phyloP scores from a whole-genome alignment of 2,888 invertebrate genomes.

The Lasioglossum malachurum region DNA sequence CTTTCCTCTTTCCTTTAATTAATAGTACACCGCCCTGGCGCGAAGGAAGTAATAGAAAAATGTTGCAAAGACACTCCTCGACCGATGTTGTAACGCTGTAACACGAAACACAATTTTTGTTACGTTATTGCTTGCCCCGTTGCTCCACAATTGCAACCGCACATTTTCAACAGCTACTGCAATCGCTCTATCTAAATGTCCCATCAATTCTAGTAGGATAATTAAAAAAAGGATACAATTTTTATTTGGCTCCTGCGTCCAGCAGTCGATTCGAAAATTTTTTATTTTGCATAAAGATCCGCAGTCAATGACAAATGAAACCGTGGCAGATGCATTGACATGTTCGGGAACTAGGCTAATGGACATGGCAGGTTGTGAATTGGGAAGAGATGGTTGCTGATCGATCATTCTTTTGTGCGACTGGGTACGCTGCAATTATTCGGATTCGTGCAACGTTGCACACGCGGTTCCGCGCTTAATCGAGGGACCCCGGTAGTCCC shows the following conservation, averaged over 20 bases:
- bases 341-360: background rate
- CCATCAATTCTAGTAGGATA: too few relatives aligned
- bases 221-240: too few relatives aligned
- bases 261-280: too few relatives aligned
- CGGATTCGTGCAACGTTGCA: slow-evolving; percentile 23
- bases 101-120: background rate
- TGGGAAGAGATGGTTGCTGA: background rate
- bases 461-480: slow-evolving; percentile 42
- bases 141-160: background rate
- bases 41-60: background rate
- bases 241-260: too few relatives aligned
- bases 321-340: too few relatives aligned
- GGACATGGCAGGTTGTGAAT: background rate
- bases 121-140: background rate
- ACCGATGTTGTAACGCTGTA: background rate
- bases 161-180: background rate
- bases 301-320: too few relatives aligned
- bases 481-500: slow-evolving; percentile 48
- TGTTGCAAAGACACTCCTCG: background rate
- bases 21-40: background rate
- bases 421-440: slow-evolving; percentile 7
- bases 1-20: background rate
- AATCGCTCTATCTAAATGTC: too few relatives aligned
- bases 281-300: too few relatives aligned
- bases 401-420: slow-evolving; percentile 3